phyloP scores from a whole-genome alignment of 2,888 invertebrate genomes.

The Platycheirus rosarum region DNA sequence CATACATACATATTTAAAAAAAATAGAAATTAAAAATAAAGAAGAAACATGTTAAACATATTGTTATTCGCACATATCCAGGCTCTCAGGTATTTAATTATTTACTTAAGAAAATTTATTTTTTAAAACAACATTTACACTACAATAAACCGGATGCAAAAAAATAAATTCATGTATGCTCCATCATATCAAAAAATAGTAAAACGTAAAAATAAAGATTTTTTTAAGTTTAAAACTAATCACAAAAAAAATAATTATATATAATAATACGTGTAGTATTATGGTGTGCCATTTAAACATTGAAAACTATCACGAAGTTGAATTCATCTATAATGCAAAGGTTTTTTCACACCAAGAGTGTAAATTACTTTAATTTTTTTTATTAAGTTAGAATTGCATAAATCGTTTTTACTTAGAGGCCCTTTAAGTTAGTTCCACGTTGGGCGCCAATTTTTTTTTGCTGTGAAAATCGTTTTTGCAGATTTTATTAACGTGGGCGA shows the following conservation, averaged over 20 bases:
- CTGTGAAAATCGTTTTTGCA: no score
- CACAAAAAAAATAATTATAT: constrained; percentile 40
- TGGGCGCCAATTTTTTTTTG: no score
- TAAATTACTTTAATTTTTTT: no score
- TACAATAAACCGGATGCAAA: constrained; percentile 42
- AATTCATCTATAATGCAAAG: constrained; percentile 25
- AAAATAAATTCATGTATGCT: constrained; percentile 44
- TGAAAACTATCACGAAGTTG: constrained; percentile 54
- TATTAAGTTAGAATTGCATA: no score
- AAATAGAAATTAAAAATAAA: no score
- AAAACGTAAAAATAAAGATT: constrained; percentile 26
- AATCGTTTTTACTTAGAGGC: no score
- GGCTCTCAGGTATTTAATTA: constrained; percentile 76
- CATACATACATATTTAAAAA: constrained; percentile 50
- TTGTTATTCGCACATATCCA: constrained; percentile 82
- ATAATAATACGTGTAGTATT: constrained; percentile 48
- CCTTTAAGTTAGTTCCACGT: no score
- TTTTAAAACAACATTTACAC: constrained; percentile 39
- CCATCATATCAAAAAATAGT: constrained; percentile 66
- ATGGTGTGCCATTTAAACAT: constrained; percentile 69
- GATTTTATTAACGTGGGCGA: no score
- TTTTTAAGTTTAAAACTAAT: constrained; percentile 39
- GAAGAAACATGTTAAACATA: constrained; percentile 76
- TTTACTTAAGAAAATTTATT: constrained; percentile 22
- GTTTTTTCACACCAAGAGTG: constrained; percentile 8